These are phyloP conservation scores for Montipora efflorescens DNA, from an alignment of 64 coral and sea anemone genomes.

Conservation along the genomic window DNA sequence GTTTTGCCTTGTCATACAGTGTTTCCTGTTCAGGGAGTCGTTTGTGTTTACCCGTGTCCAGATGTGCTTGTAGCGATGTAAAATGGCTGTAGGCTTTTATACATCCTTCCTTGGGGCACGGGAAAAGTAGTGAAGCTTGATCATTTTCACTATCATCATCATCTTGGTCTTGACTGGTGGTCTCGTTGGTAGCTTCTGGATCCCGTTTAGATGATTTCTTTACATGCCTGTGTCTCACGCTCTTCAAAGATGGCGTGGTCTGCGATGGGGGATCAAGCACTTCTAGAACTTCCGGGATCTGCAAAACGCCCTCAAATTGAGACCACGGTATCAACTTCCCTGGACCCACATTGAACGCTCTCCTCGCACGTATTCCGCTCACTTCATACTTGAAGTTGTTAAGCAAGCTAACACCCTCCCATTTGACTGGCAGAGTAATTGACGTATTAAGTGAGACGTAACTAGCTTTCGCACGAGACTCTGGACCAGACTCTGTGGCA, in stretches of 20 bases:
- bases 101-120: constrained; percentile 51
- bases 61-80: constrained; percentile 54
- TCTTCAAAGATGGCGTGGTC: background rate
- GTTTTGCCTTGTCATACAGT: too few relatives aligned
- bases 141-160: background rate
- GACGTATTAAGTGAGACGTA: constrained; percentile 17
- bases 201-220: constrained; percentile 15
- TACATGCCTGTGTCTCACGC: background rate
- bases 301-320: background rate
- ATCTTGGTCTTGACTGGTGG: background rate
- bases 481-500: constrained; percentile 61
- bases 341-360: constrained; percentile 48
- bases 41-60: constrained; percentile 53
- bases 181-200: background rate
- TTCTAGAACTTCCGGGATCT: background rate
- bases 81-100: constrained; percentile 28
- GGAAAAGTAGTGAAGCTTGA: background rate
- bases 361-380: constrained; percentile 29
- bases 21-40: constrained; percentile 26
- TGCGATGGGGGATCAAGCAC: constrained; percentile 10
- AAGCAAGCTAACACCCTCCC: constrained; percentile 66
- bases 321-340: constrained; percentile 39
- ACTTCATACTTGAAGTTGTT: constrained; percentile 69
- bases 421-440: too few relatives aligned
- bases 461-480: constrained; percentile 41